phyloP scores from a whole-genome alignment of 2,888 invertebrate species.

The Drosophila pseudotalamancana region DNA sequence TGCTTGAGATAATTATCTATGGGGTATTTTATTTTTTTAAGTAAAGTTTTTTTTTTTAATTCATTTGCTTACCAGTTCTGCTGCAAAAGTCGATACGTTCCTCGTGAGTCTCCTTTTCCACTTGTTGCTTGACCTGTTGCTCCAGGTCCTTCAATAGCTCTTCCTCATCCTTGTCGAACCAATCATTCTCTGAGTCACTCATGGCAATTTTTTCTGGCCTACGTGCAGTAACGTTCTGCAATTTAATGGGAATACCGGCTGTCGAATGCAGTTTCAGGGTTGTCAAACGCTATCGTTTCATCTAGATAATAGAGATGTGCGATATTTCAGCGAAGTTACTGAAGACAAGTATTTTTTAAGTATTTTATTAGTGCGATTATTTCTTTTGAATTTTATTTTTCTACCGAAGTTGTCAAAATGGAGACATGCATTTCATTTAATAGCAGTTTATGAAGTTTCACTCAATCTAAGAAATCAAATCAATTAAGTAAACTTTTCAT shows the following conservation, averaged over 20 bases:
- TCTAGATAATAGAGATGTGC: constrained; percentile 8
- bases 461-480: not conserved
- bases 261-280: not conserved
- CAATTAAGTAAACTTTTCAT: not conserved
- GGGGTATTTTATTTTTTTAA: not conserved
- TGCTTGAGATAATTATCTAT: constrained; percentile 12
- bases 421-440: not conserved
- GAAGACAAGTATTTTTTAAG: not conserved
- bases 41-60: not conserved
- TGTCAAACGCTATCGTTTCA: not conserved
- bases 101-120: constrained; percentile 17
- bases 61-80: constrained; percentile 12
- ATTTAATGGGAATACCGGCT: constrained; percentile 17
- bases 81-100: constrained; percentile 38
- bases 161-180: constrained; percentile 83
- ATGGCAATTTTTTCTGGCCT: constrained; percentile 25
- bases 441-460: not conserved
- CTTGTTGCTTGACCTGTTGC: constrained; percentile 44
- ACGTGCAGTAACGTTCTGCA: not conserved
- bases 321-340: not conserved
- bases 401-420: not conserved
- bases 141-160: constrained; percentile 75
- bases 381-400: not conserved
- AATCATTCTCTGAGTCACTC: constrained; percentile 77
- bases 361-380: not conserved